Conservation (phyloP, 2,113 vertebrate species). For the Hepsetus odoe region DNA sequence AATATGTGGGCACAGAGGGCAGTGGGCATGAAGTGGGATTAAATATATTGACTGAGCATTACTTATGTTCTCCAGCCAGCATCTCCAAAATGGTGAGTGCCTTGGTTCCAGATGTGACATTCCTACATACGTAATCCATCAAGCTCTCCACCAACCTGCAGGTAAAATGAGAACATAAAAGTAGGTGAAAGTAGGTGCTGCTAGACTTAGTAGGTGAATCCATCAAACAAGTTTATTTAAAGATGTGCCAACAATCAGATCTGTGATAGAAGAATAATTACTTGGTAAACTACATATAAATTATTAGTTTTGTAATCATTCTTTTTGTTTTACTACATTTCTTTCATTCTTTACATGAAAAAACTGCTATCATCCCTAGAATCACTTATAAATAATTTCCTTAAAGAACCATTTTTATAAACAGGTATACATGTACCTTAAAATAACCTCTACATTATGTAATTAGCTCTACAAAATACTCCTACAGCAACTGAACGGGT, state of each 20-base stretch:
- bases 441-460: too few species aligned
- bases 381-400: too few species aligned
- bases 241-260: constrained; percentile 16
- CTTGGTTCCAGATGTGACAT: constrained; percentile 62
- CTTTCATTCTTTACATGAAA: too few species aligned
- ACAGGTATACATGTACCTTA: too few species aligned
- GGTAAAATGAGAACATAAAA: constrained; percentile 22
- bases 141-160: constrained; percentile 82
- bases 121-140: constrained; percentile 69
- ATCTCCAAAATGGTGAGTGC: constrained; percentile 77
- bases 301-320: neutral
- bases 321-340: too few species aligned
- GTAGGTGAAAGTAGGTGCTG: too few species aligned
- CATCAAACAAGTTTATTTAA: constrained; percentile 32
- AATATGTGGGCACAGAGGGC: neutral
- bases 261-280: neutral
- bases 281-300: neutral
- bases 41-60: constrained; percentile 50
- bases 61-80: constrained; percentile 81
- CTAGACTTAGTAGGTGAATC: neutral
- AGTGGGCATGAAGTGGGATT: neutral
- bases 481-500: too few species aligned
- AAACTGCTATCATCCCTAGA: too few species aligned
- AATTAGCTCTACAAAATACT: too few species aligned
- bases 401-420: too few species aligned